Evolutionary conservation across 2,888 invertebrate genomes (phyloP), one percentile per base, ranked within the genome.

Genomic region (Andrena dorsata): DNA sequence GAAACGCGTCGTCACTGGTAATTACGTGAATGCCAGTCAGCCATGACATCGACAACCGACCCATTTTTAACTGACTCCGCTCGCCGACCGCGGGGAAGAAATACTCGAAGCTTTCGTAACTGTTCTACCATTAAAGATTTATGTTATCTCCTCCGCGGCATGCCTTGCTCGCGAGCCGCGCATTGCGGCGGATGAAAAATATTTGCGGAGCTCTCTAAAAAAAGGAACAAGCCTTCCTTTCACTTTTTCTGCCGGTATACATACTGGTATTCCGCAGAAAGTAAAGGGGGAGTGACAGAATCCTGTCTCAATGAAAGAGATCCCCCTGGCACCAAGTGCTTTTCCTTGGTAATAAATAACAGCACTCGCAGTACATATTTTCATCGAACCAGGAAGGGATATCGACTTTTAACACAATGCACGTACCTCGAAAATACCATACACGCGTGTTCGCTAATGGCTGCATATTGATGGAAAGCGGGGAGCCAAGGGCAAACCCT

Each of bases 1-100:
- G 89, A 89, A 89, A 87, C 78, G 86, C 78, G 80, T 86, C 80
- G 84, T 89, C 87, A 85, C 30, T 79, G 82, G 78, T 84, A 89
- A 90, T 89, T 90, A 86, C 82, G 84, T 51, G 79, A 75, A 78
- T 83, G 80, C 82, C 86, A 82, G 81, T 90, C 89, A 89, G 76
- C 88, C 87, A 64, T 86, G 84, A 86, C 86, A 85, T 49, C 78
- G 80, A 74, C 78, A 53, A 64, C 26, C 83, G 84, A 87, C 82
- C 83, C 69, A 87, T 88, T 88, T 87, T 87, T 82, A 76, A 80
- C 71, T 63, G 51, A 20, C 23, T 72, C 47, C 63, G 60, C 30
- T 49, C 51, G 51, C 16, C 32, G 61, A 58, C 71, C 68, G 70
- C 72, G 58, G 64, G 65, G 35, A 84, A 82, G 65, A 79, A 86